Evolutionary conservation across 2,113 vertebrate species (phyloP).

Genomic region (Pardalotus punctatus): DNA sequence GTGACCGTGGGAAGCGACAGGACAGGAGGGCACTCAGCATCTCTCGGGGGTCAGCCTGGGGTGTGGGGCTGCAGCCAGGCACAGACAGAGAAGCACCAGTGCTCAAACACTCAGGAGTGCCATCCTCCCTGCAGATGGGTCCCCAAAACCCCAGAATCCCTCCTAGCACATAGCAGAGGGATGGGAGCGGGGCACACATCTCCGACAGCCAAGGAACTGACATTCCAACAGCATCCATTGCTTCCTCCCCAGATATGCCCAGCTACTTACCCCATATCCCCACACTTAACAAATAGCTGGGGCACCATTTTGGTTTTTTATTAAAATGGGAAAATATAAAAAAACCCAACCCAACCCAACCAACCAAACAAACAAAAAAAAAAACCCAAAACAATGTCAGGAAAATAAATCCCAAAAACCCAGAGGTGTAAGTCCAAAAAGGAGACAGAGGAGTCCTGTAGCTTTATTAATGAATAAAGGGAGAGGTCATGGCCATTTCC

Average conservation of each 20-base stretch:
- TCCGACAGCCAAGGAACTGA: background rate
- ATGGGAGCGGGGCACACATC: background rate
- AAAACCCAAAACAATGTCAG: too few relatives aligned
- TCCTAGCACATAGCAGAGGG: rapidly evolving
- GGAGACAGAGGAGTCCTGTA: too few relatives aligned
- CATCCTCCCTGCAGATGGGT: background rate
- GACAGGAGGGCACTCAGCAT: too few relatives aligned
- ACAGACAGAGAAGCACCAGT: too few relatives aligned
- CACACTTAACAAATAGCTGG: background rate
- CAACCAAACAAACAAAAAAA: rapidly evolving
- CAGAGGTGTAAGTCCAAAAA: too few relatives aligned
- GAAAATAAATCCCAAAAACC: too few relatives aligned
- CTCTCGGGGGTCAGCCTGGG: too few relatives aligned
- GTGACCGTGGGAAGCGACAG: too few relatives aligned
- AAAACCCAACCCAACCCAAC: too few relatives aligned
- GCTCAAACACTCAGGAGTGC: background rate
- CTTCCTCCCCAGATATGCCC: background rate
- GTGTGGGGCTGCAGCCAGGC: too few relatives aligned
- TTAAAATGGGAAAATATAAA: background rate
- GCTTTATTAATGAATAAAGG: too few relatives aligned
- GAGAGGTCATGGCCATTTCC: too few relatives aligned
- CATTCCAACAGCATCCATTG: background rate
- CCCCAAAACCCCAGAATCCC: background rate
- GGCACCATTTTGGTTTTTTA: background rate
- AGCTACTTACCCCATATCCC: background rate